These are phyloP conservation scores for Zaprionus bogoriensis DNA, from an alignment of 2,888 invertebrate genomes.

Conservation along the genomic window DNA sequence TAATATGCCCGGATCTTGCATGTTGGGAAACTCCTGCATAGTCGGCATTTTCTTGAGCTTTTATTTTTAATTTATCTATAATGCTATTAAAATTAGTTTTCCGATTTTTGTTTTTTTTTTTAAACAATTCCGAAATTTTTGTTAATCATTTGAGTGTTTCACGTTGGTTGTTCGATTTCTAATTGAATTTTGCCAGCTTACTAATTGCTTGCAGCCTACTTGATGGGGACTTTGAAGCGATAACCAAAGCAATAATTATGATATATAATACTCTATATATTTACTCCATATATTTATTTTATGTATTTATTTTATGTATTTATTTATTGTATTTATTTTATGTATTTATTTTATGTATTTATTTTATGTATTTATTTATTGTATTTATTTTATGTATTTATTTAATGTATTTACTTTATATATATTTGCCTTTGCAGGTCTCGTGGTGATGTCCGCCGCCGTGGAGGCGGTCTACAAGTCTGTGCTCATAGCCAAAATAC, in stretches of 20 bases:
- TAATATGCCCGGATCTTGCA: not conserved
- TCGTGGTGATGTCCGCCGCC: slow-evolving; percentile 92
- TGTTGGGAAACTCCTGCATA: not conserved
- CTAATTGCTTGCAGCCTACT: slow-evolving; percentile 32
- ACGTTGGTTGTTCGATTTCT: slow-evolving; percentile 14
- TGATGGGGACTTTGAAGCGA: not conserved
- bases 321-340: too few species aligned
- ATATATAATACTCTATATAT: too few species aligned
- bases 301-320: not conserved
- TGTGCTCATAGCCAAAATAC: slow-evolving; percentile 92
- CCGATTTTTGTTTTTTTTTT: not conserved
- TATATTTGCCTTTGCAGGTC: too few species aligned
- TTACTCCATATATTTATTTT: not conserved
- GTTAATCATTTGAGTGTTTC: slow-evolving; percentile 19
- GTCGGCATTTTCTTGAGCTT: slow-evolving; percentile 17
- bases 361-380: not conserved
- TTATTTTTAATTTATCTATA: not conserved
- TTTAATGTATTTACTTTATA: not conserved
- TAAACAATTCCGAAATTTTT: slow-evolving; percentile 17
- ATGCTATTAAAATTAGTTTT: not conserved
- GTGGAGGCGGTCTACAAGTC: slow-evolving; percentile 93
- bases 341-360: too few species aligned
- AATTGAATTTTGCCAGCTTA: slow-evolving; percentile 22
- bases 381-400: not conserved
- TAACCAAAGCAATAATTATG: too few species aligned